Evolutionary conservation across 2,113 vertebrate species (phyloP).

Genomic region (Pithys albifrons): DNA sequence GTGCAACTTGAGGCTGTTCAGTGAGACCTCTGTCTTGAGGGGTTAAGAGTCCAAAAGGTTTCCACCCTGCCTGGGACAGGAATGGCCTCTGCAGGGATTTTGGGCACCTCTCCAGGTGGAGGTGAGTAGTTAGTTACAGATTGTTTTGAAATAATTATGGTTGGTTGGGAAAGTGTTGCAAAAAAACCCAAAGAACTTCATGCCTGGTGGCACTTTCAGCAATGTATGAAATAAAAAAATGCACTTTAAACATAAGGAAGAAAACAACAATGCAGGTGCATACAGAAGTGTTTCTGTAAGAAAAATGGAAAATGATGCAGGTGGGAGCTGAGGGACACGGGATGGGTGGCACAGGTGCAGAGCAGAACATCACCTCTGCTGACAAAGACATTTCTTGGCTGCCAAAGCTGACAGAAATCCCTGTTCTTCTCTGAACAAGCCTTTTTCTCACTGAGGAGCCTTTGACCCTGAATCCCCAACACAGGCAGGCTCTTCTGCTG

Average conservation of each 20-base stretch:
- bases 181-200: not conserved
- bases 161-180: not conserved
- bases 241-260: not conserved
- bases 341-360: not conserved
- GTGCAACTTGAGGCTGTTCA: not conserved
- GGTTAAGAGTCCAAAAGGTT: not conserved
- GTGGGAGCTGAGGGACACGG: too few species aligned
- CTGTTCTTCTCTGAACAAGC: not conserved
- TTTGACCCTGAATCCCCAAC: too few species aligned
- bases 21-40: not conserved
- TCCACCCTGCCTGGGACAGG: not conserved
- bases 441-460: not conserved
- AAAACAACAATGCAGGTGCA: not conserved
- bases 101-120: not conserved
- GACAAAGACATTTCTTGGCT: not conserved
- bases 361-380: not conserved
- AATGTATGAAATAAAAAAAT: not conserved
- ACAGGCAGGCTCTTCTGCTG: not conserved
- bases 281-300: not conserved
- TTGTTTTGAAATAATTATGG: not conserved
- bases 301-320: not conserved
- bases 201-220: not conserved
- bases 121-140: not conserved
- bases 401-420: not conserved
- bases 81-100: conserved; percentile 22